Evolutionary conservation across 1,140 invertebrate genomes (phyloP), one percentile per base, ranked within the genome.

Genomic region (Conus betulinus): DNA sequence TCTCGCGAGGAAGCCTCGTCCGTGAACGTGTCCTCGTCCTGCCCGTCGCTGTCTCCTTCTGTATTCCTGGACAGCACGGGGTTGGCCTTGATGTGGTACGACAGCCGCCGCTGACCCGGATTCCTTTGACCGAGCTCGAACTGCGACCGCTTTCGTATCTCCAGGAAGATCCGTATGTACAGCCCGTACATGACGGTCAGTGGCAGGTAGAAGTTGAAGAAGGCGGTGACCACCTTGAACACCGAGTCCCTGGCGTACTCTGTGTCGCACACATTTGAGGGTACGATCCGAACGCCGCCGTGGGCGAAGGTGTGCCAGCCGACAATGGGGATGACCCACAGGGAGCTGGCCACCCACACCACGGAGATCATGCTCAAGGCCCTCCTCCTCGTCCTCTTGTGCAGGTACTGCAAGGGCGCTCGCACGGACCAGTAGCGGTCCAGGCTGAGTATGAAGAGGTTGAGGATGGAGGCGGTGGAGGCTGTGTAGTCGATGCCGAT

Each of bases 401-500:
- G 93, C 25, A 97, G 94, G 92, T 97, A 97, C 85, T 96, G 95
- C 3, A 97, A 92, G 39, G 97, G 97, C 20, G 96, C 95, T 11
- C 96, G 96, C 23, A 97, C 96, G 53, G 96, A 96, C 94, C 94
- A 95, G 89, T 95, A 95, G 39, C 94, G 91, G 89, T 95, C 94
- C 11, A 95, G 91, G 91, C 93, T 94, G 39, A 96, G 94, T 53
- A 95, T 95, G 90, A 97, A 96, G 76, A 97, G 94, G 93, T 97
- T 97, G 27, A 97, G 95, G 87, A 97, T 97, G 84, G 96, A 97
- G 4, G 96, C 97, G 4, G 96, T 97, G 87, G 96, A 96, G 52
- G 97, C 97, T 2, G 96, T 96, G 92, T 97, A 97, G 91, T 97
- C 97, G 3, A 96, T 91, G 39, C 91, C 93, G 55, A 95, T 94